phyloP scores from a whole-genome alignment of 2,113 vertebrate species.

The Stegostoma tigrinum region DNA sequence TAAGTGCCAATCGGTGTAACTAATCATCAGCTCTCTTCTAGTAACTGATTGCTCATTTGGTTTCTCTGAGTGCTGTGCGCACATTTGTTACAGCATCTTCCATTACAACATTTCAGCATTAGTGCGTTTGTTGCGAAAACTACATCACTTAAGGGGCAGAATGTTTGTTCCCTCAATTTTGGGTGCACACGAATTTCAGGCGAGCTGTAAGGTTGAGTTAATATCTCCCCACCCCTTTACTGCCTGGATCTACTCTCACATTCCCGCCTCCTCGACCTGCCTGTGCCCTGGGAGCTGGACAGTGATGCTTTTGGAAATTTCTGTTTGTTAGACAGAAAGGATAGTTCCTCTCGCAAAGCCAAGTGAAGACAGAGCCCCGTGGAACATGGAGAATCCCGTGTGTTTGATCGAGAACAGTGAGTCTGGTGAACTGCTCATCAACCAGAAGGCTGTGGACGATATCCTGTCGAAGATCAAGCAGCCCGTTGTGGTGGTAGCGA shows the following conservation, averaged over 20 bases:
- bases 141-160: not conserved
- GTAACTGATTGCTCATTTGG: not conserved
- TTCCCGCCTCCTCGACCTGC: not conserved
- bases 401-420: constrained; percentile 26
- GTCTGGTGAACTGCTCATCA: not conserved
- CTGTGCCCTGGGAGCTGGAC: not conserved
- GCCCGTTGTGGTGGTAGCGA: constrained; percentile 44
- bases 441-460: not conserved
- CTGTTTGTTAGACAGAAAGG: not conserved
- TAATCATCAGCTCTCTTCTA: too few species aligned
- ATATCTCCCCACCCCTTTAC: not conserved
- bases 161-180: not conserved
- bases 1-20: not conserved
- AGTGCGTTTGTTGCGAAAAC: not conserved
- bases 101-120: not conserved
- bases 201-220: not conserved
- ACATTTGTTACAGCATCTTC: not conserved
- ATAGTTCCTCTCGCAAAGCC: too few species aligned
- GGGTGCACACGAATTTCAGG: not conserved
- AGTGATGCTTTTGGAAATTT: not conserved
- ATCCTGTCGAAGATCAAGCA: constrained; percentile 40
- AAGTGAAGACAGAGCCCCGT: too few species aligned
- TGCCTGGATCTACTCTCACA: not conserved
- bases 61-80: not conserved
- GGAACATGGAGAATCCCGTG: not conserved